Percentiles rank a stretch among this genome's conserved stretches.
phyloP scores from a whole-genome alignment of 2,113 vertebrate species.

The Brachyhypopomus gauderio region DNA sequence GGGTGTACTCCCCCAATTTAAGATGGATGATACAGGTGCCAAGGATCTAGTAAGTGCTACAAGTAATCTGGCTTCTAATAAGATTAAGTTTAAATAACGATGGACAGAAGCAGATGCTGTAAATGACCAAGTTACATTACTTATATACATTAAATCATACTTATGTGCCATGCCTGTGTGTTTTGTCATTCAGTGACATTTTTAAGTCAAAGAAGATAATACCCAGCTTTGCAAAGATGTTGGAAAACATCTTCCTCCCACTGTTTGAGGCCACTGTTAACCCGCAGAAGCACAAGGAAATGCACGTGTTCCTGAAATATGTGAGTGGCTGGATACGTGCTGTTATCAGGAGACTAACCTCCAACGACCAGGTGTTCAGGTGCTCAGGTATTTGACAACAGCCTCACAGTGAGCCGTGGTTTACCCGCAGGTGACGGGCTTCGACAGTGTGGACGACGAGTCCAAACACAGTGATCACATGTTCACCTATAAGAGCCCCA shows the following conservation, averaged over 20 bases:
- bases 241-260: constrained; percentile 95
- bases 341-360: background rate
- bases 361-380: background rate
- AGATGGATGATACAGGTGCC: constrained; percentile 98
- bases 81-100: no score
- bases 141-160: background rate
- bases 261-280: constrained; percentile 94
- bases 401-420: background rate
- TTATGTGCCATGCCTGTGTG: background rate
- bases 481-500: constrained; percentile 94
- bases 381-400: background rate
- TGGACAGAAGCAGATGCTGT: no score
- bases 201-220: constrained; percentile 90
- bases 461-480: constrained; percentile 97
- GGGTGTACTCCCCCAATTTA: constrained; percentile 93
- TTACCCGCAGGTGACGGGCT: constrained; percentile 86
- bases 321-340: constrained; percentile 73
- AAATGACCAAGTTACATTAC: background rate
- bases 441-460: constrained; percentile 98
- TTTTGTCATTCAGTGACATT: constrained; percentile 85
- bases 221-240: constrained; percentile 89
- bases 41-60: constrained; percentile 90
- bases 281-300: constrained; percentile 86
- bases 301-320: constrained; percentile 93
- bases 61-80: background rate